Evolutionary conservation across 2,888 invertebrate species (phyloP).

Genomic region (Diaperis boleti): DNA sequence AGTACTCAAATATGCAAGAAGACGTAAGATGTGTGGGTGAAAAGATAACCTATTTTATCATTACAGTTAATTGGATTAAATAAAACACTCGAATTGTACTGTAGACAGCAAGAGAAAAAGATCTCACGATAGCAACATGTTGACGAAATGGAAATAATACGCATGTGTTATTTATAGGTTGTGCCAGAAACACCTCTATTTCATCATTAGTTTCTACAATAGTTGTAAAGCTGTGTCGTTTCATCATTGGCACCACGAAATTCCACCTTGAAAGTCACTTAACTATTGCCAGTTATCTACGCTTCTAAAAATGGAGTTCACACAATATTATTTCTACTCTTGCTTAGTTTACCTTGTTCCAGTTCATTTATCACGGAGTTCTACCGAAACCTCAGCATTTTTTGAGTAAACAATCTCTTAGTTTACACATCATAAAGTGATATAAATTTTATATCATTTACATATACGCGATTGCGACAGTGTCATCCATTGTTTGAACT

Average conservation of each 20-base stretch:
- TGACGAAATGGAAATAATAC: slow-evolving; percentile 3
- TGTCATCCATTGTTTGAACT: no score
- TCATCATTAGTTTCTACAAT: slow-evolving; percentile 7
- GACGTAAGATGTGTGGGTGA: slow-evolving; percentile 2
- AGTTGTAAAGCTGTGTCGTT: background rate
- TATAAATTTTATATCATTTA: slow-evolving; percentile 22
- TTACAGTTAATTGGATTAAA: slow-evolving; percentile 5
- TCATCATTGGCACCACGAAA: background rate
- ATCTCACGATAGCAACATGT: background rate
- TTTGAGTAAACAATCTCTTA: background rate
- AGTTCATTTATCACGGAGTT: background rate
- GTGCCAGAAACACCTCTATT: slow-evolving; percentile 7
- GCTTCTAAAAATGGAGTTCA: no score
- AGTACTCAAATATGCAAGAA: no score
- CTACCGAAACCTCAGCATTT: background rate
- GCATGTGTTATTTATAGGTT: slow-evolving; percentile 1
- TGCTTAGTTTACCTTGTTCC: background rate
- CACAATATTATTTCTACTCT: background rate
- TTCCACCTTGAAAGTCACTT: background rate
- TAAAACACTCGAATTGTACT: no score
- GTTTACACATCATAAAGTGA: slow-evolving; percentile 26
- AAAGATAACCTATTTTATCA: background rate
- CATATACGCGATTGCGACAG: background rate
- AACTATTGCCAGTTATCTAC: no score
- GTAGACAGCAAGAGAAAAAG: no score